Evolutionary conservation across 2,888 invertebrate genomes (phyloP).

Genomic region (Pediacus dermestoides): DNA sequence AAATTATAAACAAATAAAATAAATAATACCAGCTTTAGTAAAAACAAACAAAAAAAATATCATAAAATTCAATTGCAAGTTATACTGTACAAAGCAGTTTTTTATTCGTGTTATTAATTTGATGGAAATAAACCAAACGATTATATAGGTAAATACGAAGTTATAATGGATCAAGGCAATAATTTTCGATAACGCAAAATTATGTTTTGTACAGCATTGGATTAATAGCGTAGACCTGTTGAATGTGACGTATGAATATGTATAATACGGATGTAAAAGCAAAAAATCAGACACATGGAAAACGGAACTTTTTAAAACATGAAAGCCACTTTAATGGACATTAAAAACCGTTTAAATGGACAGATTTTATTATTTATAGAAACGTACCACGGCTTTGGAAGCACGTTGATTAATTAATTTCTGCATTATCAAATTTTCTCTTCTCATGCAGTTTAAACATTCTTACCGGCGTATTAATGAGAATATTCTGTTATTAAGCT

Average conservation of each 20-base stretch:
- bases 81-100: too few relatives aligned
- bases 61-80: too few relatives aligned
- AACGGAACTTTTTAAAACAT: constrained; percentile 1
- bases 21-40: too few relatives aligned
- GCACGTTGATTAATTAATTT: constrained; percentile 1
- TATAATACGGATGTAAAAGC: constrained; percentile 1
- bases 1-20: too few relatives aligned
- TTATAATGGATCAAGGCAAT: constrained; percentile 1
- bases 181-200: constrained; percentile 1
- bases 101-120: too few relatives aligned
- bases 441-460: too few relatives aligned
- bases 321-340: constrained; percentile 1
- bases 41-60: too few relatives aligned
- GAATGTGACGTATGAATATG: constrained; percentile 1
- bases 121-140: background rate
- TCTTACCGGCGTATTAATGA: too few relatives aligned
- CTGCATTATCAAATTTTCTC: background rate
- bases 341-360: background rate
- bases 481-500: too few relatives aligned
- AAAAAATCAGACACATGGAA: background rate
- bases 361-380: background rate
- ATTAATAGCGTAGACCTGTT: constrained; percentile 2
- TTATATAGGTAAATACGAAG: background rate
- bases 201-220: constrained; percentile 1
- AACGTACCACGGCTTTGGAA: background rate